phyloP scores from a whole-genome alignment of 1,140 invertebrate genomes.

The Carcinoscorpius rotundicauda region DNA sequence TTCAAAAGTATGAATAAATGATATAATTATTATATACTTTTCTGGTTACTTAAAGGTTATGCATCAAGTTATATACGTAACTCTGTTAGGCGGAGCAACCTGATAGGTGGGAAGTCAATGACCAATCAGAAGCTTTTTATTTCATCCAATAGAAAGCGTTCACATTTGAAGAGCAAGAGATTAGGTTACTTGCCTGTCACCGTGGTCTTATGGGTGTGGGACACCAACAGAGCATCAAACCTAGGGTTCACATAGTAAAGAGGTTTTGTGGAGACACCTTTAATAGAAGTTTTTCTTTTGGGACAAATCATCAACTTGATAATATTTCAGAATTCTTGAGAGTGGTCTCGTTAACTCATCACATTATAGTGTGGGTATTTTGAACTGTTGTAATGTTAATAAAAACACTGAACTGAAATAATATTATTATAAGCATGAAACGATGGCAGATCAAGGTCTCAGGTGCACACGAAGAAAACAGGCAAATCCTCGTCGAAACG shows the following conservation, averaged over 20 bases:
- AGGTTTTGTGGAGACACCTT: neutral
- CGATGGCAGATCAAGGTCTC: constrained; percentile 1
- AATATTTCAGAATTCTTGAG: neutral
- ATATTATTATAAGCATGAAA: neutral
- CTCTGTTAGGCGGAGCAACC: neutral
- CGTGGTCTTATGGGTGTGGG: constrained; percentile 2
- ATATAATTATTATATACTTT: too few species aligned
- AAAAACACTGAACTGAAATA: neutral
- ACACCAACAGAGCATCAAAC: neutral
- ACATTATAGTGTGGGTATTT: neutral
- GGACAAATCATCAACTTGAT: neutral
- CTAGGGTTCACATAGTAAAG: too few species aligned
- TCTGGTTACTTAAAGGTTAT: too few species aligned
- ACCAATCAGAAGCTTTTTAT: neutral
- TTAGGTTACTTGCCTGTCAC: neutral
- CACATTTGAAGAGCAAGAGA: neutral
- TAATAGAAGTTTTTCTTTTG: neutral
- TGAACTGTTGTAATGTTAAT: neutral
- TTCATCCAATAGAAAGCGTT: neutral
- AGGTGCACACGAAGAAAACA: constrained; percentile 3
- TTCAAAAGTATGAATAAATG: too few species aligned
- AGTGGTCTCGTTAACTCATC: neutral
- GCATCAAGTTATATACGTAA: neutral
- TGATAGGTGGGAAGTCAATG: constrained; percentile 1
- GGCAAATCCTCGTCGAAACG: neutral